Percentiles rank a stretch among this genome's conserved stretches.
Conservation (phyloP, 2,113 vertebrate species). For the Antennarius striatus region DNA sequence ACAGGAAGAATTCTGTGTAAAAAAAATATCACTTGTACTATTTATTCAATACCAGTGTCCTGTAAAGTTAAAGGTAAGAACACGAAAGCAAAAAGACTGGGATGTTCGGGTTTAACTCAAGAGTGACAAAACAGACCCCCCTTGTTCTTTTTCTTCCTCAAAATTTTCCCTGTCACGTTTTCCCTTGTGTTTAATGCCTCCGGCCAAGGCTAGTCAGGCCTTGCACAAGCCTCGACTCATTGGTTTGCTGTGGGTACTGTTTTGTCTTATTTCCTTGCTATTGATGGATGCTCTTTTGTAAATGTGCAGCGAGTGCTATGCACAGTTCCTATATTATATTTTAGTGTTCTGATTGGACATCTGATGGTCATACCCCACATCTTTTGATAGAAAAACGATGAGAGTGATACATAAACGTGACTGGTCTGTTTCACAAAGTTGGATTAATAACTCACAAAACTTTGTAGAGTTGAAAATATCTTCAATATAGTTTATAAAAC, state of each 20-base stretch:
- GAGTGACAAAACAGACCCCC: conserved; percentile 19
- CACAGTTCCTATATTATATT: conserved; percentile 25
- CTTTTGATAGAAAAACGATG: conserved; percentile 35
- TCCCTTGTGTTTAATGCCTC: conserved; percentile 46
- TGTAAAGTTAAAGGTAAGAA: too few species aligned
- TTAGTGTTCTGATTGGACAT: conserved; percentile 15
- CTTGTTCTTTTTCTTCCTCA: conserved; percentile 37
- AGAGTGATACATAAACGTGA: background rate
- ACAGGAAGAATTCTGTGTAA: too few species aligned
- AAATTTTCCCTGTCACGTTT: conserved; percentile 57
- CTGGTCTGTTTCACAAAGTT: conserved; percentile 12
- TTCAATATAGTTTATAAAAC: background rate
- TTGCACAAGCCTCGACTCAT: conserved; percentile 53
- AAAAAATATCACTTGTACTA: too few species aligned
- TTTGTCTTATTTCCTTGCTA: conserved; percentile 47
- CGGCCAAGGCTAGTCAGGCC: conserved; percentile 47
- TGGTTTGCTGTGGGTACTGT: conserved; percentile 48
- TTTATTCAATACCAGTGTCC: too few species aligned
- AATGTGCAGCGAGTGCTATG: conserved; percentile 44
- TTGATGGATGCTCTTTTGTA: conserved; percentile 40
- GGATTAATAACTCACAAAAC: conserved; percentile 3
- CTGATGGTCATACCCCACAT: conserved; percentile 32
- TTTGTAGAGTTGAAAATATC: background rate
- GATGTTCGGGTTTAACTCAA: too few species aligned
- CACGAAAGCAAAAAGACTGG: too few species aligned